Base-by-base conservation (phyloP, 2,888 invertebrate species). In the Sceliomorpha sp. region DNA sequence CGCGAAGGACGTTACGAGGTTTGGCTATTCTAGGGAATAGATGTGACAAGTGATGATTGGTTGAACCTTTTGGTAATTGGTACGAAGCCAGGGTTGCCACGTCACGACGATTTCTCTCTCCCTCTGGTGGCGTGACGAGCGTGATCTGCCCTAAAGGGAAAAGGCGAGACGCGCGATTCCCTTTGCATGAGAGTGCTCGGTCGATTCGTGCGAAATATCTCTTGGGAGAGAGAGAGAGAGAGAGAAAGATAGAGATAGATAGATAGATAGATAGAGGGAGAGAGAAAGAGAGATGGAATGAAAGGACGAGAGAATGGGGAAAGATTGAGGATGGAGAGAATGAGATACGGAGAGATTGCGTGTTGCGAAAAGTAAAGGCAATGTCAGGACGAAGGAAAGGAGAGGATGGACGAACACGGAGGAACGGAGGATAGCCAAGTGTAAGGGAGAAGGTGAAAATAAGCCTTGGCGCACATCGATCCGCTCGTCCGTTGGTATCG, bases 141-240 rank as follows among this genome's bases (percentile, higher is more conserved):
- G 45, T 55, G 42, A 53, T 44, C 59, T 53, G 44, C 55, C 64
- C 60, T 31, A 37, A 56, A 50, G 73, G 72, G 60, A 70, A 63
- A 64, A 63, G 50, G 47, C 71, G 36, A 62, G 45, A 58, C 48
- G 40, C 44, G 63, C 13, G 37, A 42, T 53, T 50, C 51, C 56
- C 37, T 32, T 60, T 7, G 51, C 42, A 59, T 58, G 40, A 68
- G 73, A 75, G 72, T 73, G 72, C 73, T 72, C 72, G 75, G 64
- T 70, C 72, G 74, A 72, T 69, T 66, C 58, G 50, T 63, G 66
- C 48, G 47, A 59, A 63, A 63, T 60, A 62, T 60, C 60, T 58
- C 68, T 51, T 63, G 48, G 58, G 72, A 55, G 51, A 55, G 24
- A 13, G 26, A 10, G 39, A 15, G 8, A 29, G 12, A 32, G 39